A percentile compares a stretch with the other conserved stretches of the same genome.
Evolutionary conservation across 2,797 vertebrate species (phyloP).

Genomic region (Pristis pectinata): DNA sequence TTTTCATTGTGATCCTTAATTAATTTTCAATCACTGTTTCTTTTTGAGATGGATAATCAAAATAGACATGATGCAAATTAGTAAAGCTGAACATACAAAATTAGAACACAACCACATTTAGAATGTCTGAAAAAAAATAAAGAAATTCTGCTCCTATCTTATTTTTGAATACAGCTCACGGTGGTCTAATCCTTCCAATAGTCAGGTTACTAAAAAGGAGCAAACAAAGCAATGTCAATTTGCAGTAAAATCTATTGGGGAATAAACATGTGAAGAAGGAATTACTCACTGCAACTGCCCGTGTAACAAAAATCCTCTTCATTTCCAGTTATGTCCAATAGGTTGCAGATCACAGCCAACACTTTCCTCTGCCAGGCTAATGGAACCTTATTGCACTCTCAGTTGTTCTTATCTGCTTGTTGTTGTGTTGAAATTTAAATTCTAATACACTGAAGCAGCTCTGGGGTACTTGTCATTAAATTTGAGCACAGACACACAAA

Average conservation of each 20-base stretch:
- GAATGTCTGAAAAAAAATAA: neutral
- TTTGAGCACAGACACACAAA: conserved; percentile 24
- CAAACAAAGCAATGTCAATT: conserved; percentile 5
- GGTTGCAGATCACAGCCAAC: neutral
- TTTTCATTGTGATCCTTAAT: neutral
- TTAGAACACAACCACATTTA: neutral
- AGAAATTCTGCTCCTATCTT: neutral
- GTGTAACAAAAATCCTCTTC: neutral
- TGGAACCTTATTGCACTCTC: neutral
- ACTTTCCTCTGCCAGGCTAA: neutral
- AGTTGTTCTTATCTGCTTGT: conserved; percentile 20
- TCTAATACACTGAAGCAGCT: conserved; percentile 35
- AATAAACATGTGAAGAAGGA: neutral
- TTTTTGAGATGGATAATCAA: neutral
- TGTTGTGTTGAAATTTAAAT: conserved; percentile 36
- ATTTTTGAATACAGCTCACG: neutral
- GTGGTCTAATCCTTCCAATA: neutral
- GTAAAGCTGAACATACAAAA: too few species aligned
- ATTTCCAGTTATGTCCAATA: neutral
- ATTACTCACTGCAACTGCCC: conserved; percentile 2
- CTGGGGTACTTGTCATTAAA: conserved; percentile 37
- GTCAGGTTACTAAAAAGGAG: neutral
- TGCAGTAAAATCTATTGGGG: neutral
- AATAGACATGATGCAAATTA: neutral
- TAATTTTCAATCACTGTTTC: neutral